A percentile compares a stretch with the other conserved stretches of the same genome.
Evolutionary conservation across 2,888 invertebrate species (phyloP).

Genomic region (Leptothorax acervorum): DNA sequence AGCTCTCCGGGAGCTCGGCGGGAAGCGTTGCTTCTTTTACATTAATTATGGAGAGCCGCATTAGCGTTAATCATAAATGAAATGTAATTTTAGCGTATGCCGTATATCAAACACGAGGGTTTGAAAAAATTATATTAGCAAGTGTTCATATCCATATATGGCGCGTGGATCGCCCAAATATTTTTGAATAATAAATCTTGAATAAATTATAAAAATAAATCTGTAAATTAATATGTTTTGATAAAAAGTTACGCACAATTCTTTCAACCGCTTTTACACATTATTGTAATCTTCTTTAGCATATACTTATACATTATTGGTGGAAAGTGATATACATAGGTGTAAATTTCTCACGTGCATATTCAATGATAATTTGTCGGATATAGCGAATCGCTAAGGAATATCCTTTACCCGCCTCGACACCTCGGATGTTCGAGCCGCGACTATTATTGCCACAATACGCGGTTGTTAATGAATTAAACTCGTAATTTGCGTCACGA

Average conservation of each 20-base stretch:
- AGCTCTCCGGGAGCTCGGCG: not conserved
- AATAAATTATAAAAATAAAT: not conserved
- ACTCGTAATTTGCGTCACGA: slow-evolving; percentile 43
- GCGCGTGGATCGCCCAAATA: not conserved
- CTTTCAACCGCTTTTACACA: not conserved
- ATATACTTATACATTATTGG: not conserved
- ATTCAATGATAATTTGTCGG: not conserved
- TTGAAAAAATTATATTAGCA: not conserved
- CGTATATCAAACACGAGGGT: not conserved
- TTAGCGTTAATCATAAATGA: not conserved
- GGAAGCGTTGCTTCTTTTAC: not conserved
- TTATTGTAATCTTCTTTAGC: not conserved
- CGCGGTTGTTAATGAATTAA: slow-evolving; percentile 38
- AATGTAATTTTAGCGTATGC: not conserved
- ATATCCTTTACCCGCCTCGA: slow-evolving; percentile 8
- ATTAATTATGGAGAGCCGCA: slow-evolving; percentile 14
- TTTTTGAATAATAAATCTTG: not conserved
- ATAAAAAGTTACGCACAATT: not conserved
- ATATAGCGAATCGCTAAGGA: not conserved
- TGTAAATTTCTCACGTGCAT: not conserved
- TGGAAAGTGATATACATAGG: not conserved
- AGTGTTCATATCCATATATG: not conserved
- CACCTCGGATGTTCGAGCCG: slow-evolving; percentile 10
- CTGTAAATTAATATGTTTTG: not conserved
- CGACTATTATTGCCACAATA: slow-evolving; percentile 21